Conservation (phyloP, 2,888 invertebrate genomes). For the Spisula solida region DNA sequence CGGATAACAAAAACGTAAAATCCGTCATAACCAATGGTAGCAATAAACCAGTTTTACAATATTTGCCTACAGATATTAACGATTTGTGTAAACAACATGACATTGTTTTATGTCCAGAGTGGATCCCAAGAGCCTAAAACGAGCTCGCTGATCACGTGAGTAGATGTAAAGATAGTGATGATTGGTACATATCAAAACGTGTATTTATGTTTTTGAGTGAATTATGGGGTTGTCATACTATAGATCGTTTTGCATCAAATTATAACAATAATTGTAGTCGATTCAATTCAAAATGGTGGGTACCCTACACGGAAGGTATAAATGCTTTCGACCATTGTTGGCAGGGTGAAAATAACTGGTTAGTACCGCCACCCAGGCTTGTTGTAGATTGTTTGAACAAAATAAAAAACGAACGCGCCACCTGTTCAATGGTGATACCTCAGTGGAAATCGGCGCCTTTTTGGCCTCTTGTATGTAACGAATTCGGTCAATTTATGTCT, state of each 20-base stretch:
- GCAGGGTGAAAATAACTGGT: conserved; percentile 27
- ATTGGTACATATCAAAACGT: conserved; percentile 21
- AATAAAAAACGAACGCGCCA: conserved; percentile 21
- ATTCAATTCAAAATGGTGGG: too few species aligned
- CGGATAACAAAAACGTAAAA: conserved; percentile 41
- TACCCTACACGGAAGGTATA: conserved; percentile 19
- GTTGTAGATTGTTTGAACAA: not conserved
- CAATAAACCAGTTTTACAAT: conserved; percentile 23
- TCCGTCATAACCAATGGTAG: conserved; percentile 42
- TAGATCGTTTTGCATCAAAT: conserved; percentile 40
- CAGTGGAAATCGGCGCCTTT: conserved; percentile 36
- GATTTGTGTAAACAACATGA: conserved; percentile 19
- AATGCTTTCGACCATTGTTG: conserved; percentile 27
- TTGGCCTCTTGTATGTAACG: conserved; percentile 22
- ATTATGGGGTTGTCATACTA: conserved; percentile 36
- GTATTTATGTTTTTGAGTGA: conserved; percentile 22
- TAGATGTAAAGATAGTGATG: conserved; percentile 39
- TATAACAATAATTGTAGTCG: conserved; percentile 33
- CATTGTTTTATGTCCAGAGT: conserved; percentile 21
- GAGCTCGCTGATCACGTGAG: too few species aligned
- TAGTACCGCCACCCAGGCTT: conserved; percentile 44
- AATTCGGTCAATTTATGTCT: not conserved
- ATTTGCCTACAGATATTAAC: conserved; percentile 12
- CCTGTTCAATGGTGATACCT: conserved; percentile 22
- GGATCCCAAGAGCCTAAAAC: conserved; percentile 43